Conservation (phyloP, 2,888 invertebrate genomes). For the Tholera decimalis region DNA sequence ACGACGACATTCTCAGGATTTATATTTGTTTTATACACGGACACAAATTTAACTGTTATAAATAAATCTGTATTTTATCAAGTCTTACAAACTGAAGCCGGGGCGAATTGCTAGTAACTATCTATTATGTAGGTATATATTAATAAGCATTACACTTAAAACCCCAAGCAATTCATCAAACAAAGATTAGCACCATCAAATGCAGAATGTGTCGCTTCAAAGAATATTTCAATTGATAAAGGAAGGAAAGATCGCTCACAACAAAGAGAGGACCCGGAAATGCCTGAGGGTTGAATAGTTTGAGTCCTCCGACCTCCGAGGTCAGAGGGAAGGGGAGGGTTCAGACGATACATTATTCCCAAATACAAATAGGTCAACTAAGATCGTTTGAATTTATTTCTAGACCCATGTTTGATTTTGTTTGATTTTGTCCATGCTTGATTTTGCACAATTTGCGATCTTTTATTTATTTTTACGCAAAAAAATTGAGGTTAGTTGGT, state of each 20-base stretch:
- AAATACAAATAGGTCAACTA: conserved; percentile 54
- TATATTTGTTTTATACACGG: neutral
- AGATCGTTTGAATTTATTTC: conserved; percentile 3
- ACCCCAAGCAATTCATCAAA: conserved; percentile 43
- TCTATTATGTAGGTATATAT: too few relatives aligned
- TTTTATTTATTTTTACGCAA: too few relatives aligned
- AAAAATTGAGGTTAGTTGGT: too few relatives aligned
- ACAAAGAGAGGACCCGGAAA: conserved; percentile 78
- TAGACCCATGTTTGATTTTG: neutral
- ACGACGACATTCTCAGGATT: neutral
- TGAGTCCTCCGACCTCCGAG: conserved; percentile 62
- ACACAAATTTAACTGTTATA: too few relatives aligned
- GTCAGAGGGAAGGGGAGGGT: conserved; percentile 46
- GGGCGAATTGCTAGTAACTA: neutral
- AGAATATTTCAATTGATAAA: conserved; percentile 72
- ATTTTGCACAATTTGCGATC: too few relatives aligned
- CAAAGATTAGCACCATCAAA: conserved; percentile 51
- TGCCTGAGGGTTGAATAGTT: conserved; percentile 77
- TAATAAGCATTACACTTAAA: neutral
- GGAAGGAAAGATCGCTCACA: conserved; percentile 73
- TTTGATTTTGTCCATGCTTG: too few relatives aligned
- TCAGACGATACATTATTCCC: conserved; percentile 19
- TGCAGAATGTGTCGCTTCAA: conserved; percentile 68
- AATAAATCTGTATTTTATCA: neutral
- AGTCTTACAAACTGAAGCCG: neutral